Evolutionary conservation across 2,797 vertebrate species (phyloP).

Genomic region (Trichosurus vulpecula): DNA sequence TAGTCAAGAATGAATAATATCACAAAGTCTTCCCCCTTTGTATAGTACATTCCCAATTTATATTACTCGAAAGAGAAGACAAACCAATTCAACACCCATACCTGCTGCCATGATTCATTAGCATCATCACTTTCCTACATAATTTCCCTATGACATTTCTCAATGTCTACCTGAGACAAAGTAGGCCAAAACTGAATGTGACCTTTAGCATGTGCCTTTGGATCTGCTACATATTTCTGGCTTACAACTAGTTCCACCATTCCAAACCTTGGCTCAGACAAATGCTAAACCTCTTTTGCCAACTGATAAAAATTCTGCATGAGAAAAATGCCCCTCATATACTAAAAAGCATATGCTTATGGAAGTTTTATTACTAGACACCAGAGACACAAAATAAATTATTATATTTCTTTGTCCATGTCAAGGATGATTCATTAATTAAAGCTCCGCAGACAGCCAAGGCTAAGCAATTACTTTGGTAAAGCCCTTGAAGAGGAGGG

Average conservation of each 20-base stretch:
- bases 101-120: constrained; percentile 64
- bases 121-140: constrained; percentile 61
- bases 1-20: not conserved
- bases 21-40: not conserved
- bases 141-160: constrained; percentile 67
- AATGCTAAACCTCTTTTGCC: not conserved
- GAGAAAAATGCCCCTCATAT: not conserved
- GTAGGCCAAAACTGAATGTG: constrained; percentile 65
- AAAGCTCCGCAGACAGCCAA: not conserved
- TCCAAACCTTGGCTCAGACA: not conserved
- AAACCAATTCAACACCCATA: constrained; percentile 36
- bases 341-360: not conserved
- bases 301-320: not conserved
- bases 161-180: constrained; percentile 67
- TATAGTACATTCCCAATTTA: not conserved
- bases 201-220: constrained; percentile 70
- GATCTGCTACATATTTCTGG: constrained; percentile 25
- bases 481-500: not conserved
- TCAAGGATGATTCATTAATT: not conserved
- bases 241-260: constrained; percentile 29
- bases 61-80: not conserved
- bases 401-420: not conserved
- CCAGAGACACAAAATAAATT: not conserved
- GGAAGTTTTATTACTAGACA: not conserved
- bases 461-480: not conserved